Conservation (phyloP, 2,888 invertebrate genomes). For the Caenorhabditis angaria region DNA sequence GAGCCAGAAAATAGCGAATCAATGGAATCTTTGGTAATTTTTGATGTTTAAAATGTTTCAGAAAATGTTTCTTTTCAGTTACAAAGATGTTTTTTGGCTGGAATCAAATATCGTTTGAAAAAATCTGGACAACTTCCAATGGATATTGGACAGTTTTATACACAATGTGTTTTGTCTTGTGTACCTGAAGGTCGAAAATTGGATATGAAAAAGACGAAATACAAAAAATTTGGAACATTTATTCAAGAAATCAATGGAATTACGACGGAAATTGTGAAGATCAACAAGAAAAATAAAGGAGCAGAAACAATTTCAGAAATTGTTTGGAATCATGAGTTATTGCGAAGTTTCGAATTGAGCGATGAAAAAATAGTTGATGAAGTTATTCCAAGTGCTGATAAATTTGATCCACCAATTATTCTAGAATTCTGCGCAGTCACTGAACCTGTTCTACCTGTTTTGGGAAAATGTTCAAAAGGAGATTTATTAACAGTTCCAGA, state of each 20-base stretch:
- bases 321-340: conserved; percentile 46
- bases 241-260: conserved; percentile 49
- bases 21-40: conserved; percentile 11
- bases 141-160: conserved; percentile 65
- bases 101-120: conserved; percentile 56
- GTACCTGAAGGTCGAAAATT: conserved; percentile 57
- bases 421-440: conserved; percentile 50
- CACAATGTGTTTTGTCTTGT: conserved; percentile 47
- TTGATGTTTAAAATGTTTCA: too few relatives aligned
- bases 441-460: conserved; percentile 50
- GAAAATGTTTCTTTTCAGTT: conserved; percentile 36
- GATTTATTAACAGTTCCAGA: conserved; percentile 53
- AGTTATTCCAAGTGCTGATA: conserved; percentile 24
- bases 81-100: conserved; percentile 59
- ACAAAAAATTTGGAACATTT: conserved; percentile 68
- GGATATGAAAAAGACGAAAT: conserved; percentile 69
- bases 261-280: conserved; percentile 50
- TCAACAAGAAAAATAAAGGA: conserved; percentile 63
- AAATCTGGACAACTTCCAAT: conserved; percentile 55
- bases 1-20: conserved; percentile 1
- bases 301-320: conserved; percentile 64
- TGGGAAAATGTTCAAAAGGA: conserved; percentile 49
- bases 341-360: conserved; percentile 48
- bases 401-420: conserved; percentile 38
- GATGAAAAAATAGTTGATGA: conserved; percentile 55